Conservation (phyloP, 2,888 invertebrate species). For the Tipula confusa region DNA sequence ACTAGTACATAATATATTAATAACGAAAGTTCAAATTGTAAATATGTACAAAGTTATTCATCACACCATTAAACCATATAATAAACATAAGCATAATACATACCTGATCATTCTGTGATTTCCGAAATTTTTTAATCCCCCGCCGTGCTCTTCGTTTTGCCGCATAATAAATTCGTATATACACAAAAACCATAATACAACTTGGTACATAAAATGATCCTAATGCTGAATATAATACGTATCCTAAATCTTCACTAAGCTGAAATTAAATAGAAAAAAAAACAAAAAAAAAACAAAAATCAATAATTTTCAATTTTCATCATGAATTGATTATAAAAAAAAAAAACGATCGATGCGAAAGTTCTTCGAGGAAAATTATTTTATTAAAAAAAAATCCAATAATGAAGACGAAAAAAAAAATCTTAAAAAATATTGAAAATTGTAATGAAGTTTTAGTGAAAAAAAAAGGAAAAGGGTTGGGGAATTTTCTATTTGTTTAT, state of each 20-base stretch:
- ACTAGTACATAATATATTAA: too few relatives aligned
- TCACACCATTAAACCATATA: neutral
- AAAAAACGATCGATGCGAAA: neutral
- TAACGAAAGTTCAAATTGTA: too few relatives aligned
- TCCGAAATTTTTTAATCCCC: constrained; percentile 65
- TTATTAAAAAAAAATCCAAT: too few relatives aligned
- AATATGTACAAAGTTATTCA: neutral
- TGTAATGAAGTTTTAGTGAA: too few relatives aligned
- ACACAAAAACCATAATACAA: constrained; percentile 95
- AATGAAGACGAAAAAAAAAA: neutral
- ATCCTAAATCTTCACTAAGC: constrained; percentile 86
- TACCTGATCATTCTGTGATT: constrained; percentile 34
- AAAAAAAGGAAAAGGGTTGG: neutral
- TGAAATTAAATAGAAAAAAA: constrained; percentile 51
- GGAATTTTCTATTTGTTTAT: neutral
- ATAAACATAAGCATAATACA: neutral
- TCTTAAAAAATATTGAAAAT: neutral
- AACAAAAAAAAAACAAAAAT: neutral
- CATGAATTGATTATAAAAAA: neutral
- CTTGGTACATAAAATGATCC: constrained; percentile 96
- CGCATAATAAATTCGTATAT: constrained; percentile 90
- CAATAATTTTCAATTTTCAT: constrained; percentile 17
- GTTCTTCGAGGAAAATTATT: neutral
- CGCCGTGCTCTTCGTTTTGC: constrained; percentile 79
- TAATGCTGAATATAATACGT: constrained; percentile 91